A percentile compares a stretch with the other conserved stretches of the same genome.
Conservation (phyloP, 2,888 invertebrate species). For the Portevinia maculata region DNA sequence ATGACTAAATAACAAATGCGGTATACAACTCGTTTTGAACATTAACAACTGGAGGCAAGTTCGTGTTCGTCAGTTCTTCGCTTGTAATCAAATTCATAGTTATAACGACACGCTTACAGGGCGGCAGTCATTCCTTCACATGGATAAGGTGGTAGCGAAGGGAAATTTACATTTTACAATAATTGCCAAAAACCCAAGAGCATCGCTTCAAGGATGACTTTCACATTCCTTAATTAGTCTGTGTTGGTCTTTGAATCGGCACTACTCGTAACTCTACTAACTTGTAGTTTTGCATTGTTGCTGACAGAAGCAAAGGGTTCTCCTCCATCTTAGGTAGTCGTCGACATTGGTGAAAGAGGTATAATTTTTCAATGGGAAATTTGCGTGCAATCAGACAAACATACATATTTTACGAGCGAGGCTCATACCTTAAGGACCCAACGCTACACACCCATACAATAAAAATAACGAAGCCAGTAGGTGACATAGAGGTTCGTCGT, state of each 20-base stretch:
- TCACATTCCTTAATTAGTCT: slow-evolving; percentile 62
- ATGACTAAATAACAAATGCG: neutral
- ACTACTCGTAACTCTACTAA: neutral
- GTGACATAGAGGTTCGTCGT: slow-evolving; percentile 1
- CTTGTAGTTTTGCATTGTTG: slow-evolving; percentile 45
- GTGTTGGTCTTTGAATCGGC: slow-evolving; percentile 53
- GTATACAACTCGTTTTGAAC: neutral
- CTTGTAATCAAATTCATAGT: slow-evolving; percentile 25
- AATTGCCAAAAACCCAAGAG: slow-evolving; percentile 57
- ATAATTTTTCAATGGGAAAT: slow-evolving; percentile 41
- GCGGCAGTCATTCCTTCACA: neutral
- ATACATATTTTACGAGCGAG: slow-evolving; percentile 7
- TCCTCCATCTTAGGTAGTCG: neutral
- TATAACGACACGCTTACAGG: neutral
- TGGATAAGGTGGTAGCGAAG: neutral
- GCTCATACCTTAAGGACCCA: slow-evolving; percentile 27
- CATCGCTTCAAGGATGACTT: slow-evolving; percentile 45
- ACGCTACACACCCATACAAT: neutral
- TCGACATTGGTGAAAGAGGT: too few species aligned
- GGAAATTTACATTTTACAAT: slow-evolving; percentile 61
- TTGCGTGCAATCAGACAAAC: slow-evolving; percentile 32
- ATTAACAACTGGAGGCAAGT: slow-evolving; percentile 1
- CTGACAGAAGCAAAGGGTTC: slow-evolving; percentile 26
- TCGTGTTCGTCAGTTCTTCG: neutral
- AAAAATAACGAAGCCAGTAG: slow-evolving; percentile 4